These are phyloP conservation scores for Rhysida immarginata DNA, from an alignment of 1,140 invertebrate species.

Conservation along the genomic window DNA sequence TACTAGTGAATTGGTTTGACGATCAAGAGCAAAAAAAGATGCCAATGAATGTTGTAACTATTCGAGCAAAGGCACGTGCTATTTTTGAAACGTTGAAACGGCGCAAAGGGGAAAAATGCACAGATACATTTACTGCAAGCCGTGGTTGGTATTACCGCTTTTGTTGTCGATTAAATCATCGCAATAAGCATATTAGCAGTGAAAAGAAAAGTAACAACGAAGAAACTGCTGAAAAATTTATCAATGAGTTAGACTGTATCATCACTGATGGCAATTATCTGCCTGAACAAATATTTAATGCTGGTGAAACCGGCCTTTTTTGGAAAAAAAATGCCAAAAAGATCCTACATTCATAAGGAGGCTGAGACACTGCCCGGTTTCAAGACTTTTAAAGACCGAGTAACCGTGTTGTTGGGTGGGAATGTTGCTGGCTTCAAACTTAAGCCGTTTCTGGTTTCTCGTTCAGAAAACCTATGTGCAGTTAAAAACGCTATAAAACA, in stretches of 20 bases:
- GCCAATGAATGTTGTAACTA: not conserved
- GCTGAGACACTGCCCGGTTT: not conserved
- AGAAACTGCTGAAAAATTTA: conserved; percentile 1
- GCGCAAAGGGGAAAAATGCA: not conserved
- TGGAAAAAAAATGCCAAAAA: conserved; percentile 1
- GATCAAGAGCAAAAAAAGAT: not conserved
- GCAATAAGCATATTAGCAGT: not conserved
- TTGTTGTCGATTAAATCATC: not conserved
- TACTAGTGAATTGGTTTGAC: not conserved
- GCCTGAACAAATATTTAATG: conserved; percentile 15
- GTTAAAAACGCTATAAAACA: conserved; percentile 3
- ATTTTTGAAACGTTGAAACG: not conserved
- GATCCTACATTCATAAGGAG: conserved; percentile 4
- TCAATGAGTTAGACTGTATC: not conserved
- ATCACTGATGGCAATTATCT: conserved; percentile 10
- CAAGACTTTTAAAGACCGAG: conserved; percentile 4
- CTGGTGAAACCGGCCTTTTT: conserved; percentile 9
- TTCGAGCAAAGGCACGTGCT: not conserved
- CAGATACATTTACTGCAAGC: not conserved
- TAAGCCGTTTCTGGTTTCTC: conserved; percentile 3
- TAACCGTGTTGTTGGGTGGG: not conserved
- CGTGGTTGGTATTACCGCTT: not conserved
- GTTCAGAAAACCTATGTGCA: conserved; percentile 6
- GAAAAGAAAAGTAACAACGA: not conserved
- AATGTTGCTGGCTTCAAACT: conserved; percentile 8